A percentile compares a stretch with the other conserved stretches of the same genome.
phyloP scores from a whole-genome alignment of 2,113 vertebrate genomes.

The Forbesichthys papilliferus region DNA sequence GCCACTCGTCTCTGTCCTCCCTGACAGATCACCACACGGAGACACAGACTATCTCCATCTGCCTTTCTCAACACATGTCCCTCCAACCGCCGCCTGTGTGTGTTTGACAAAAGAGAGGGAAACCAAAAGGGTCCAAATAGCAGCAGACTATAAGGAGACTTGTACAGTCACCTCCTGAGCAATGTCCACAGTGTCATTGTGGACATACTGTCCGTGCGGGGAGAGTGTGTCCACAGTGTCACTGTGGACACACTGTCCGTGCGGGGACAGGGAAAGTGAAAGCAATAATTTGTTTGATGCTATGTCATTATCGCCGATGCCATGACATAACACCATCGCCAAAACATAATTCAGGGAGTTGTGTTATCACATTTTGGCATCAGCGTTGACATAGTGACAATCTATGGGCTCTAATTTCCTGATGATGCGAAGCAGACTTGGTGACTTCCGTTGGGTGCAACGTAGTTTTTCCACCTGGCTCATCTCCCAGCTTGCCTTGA shows the following conservation, averaged over 20 bases:
- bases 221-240: no score
- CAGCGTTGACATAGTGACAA: no score
- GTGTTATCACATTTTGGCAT: no score
- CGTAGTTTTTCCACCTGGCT: no score
- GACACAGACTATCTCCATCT: slow-evolving; percentile 36
- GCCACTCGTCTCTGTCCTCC: slow-evolving; percentile 55
- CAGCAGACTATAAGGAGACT: no score
- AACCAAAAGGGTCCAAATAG: neutral
- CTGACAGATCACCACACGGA: slow-evolving; percentile 67
- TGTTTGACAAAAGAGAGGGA: slow-evolving; percentile 22
- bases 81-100: neutral
- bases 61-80: slow-evolving; percentile 7
- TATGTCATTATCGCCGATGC: neutral
- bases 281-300: neutral
- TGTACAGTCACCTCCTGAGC: no score
- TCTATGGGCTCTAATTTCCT: no score
- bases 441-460: no score
- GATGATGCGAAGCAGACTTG: no score
- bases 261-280: neutral
- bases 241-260: neutral
- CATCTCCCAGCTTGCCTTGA: no score
- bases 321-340: neutral
- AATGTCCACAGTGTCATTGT: neutral
- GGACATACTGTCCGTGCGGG: neutral
- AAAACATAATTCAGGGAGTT: no score